These are phyloP conservation scores for Pseudolaguvia tuberculata DNA, from an alignment of 2,113 vertebrate species.

Conservation along the genomic window DNA sequence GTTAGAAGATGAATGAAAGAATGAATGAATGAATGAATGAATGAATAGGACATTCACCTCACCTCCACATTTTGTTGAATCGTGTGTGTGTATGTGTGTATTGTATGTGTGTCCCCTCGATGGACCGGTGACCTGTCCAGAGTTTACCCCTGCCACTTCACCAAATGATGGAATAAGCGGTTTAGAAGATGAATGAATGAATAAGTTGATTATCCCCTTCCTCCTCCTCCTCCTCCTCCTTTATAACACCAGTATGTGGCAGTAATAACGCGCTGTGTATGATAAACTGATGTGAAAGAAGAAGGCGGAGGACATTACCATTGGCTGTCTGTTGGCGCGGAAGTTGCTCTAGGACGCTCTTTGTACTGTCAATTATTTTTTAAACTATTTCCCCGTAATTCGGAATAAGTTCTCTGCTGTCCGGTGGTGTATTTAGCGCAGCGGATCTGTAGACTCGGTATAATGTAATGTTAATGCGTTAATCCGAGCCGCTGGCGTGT, in stretches of 20 bases:
- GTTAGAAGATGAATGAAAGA: too few species aligned
- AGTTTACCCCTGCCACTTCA: too few species aligned
- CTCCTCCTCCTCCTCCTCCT: neutral
- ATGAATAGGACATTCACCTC: too few species aligned
- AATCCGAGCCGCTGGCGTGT: neutral
- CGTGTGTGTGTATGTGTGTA: too few species aligned
- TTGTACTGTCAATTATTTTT: conserved; percentile 33
- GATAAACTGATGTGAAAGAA: neutral
- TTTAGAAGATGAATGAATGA: too few species aligned
- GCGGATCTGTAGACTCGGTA: neutral
- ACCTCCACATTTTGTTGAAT: too few species aligned
- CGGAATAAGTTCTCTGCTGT: neutral
- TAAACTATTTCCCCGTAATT: neutral
- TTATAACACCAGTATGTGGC: conserved; percentile 15
- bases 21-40: too few species aligned
- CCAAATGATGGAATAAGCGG: too few species aligned
- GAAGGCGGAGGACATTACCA: conserved; percentile 8
- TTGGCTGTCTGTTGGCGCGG: conserved; percentile 36
- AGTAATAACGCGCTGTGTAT: neutral
- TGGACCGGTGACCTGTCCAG: too few species aligned
- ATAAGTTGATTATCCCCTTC: too few species aligned
- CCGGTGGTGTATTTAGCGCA: neutral
- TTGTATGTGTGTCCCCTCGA: too few species aligned
- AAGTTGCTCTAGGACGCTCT: conserved; percentile 23
- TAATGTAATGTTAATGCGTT: neutral